phyloP scores from a whole-genome alignment of 2,888 invertebrate genomes.

The Apodemia duryi region DNA sequence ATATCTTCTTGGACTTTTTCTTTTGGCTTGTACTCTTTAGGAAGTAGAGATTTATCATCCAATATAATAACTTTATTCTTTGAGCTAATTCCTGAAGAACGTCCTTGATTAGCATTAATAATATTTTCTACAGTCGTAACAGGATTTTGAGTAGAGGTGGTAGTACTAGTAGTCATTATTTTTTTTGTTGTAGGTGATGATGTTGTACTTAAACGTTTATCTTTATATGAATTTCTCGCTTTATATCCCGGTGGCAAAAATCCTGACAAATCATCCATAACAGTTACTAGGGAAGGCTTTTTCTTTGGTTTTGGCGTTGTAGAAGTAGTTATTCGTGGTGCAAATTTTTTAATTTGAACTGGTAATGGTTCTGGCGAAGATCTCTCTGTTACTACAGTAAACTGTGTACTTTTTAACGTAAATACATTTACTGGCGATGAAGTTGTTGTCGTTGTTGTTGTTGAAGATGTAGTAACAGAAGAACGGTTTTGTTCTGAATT shows the following conservation, averaged over 20 bases:
- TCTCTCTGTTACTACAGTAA: slow-evolving; percentile 69
- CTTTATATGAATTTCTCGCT: slow-evolving; percentile 71
- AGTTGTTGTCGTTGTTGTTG: slow-evolving; percentile 49
- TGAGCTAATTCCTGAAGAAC: slow-evolving; percentile 74
- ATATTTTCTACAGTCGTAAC: slow-evolving; percentile 40
- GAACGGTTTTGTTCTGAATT: slow-evolving; percentile 55
- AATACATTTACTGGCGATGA: slow-evolving; percentile 62
- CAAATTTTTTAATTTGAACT: slow-evolving; percentile 83
- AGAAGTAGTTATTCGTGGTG: slow-evolving; percentile 68
- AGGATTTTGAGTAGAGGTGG: slow-evolving; percentile 32
- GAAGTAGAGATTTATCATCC: slow-evolving; percentile 74
- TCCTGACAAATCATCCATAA: slow-evolving; percentile 81
- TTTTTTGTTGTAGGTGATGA: slow-evolving; percentile 44
- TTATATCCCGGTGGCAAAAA: slow-evolving; percentile 83
- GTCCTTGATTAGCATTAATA: slow-evolving; percentile 64
- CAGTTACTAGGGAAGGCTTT: slow-evolving; percentile 63
- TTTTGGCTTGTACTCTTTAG: slow-evolving; percentile 76
- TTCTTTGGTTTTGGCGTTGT: slow-evolving; percentile 68
- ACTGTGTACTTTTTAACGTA: slow-evolving; percentile 71
- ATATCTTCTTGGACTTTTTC: slow-evolving; percentile 60
- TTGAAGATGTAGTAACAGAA: slow-evolving; percentile 46
- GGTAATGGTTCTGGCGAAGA: slow-evolving; percentile 80
- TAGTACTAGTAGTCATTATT: slow-evolving; percentile 33
- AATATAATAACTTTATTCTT: slow-evolving; percentile 80
- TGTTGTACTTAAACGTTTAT: slow-evolving; percentile 74